Evolutionary conservation across 2,888 invertebrate species (phyloP).

Genomic region (Pelosia muscerda): DNA sequence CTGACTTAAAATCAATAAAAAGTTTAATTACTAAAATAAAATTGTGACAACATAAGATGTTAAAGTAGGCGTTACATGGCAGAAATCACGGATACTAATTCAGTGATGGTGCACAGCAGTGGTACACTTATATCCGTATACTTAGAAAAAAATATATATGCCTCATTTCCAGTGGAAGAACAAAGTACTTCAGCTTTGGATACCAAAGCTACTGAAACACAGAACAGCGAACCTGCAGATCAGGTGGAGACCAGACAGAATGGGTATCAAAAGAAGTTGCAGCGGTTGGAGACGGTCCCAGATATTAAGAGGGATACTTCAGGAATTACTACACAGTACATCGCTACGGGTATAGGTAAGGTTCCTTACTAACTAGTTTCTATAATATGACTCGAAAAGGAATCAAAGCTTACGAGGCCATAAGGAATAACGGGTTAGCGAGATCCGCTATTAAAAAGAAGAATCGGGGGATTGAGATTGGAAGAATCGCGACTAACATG

Average conservation of each 20-base stretch:
- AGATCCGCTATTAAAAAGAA: no score
- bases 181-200: conserved; percentile 56
- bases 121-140: no score
- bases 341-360: conserved; percentile 80
- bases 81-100: no score
- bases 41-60: no score
- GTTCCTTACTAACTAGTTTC: neutral
- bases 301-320: conserved; percentile 81
- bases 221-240: conserved; percentile 34
- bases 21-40: no score
- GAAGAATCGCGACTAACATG: no score
- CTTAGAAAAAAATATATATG: neutral
- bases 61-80: no score
- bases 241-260: conserved; percentile 52
- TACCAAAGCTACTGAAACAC: conserved; percentile 41
- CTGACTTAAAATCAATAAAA: no score
- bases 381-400: neutral
- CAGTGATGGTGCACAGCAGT: no score
- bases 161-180: conserved; percentile 57
- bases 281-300: conserved; percentile 76
- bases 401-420: no score
- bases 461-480: no score
- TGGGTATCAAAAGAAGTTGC: conserved; percentile 66
- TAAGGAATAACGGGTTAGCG: no score
- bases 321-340: conserved; percentile 81